These are phyloP conservation scores for Hipposideros larvatus DNA, from an alignment of 2,797 vertebrate species.

Conservation along the genomic window DNA sequence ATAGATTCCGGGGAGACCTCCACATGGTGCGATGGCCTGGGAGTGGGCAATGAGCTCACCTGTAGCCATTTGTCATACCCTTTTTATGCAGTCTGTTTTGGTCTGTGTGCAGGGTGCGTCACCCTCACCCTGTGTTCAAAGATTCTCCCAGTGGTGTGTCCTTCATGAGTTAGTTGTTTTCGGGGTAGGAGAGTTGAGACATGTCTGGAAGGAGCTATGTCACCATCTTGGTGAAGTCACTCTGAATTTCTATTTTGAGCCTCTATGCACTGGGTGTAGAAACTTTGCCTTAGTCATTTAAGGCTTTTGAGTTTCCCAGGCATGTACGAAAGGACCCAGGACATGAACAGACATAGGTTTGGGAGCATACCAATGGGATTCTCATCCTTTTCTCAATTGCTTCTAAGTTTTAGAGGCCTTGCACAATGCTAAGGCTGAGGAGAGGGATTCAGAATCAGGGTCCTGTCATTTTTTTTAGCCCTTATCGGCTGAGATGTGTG, in stretches of 20 bases:
- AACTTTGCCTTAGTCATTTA: background rate
- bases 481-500: background rate
- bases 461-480: constrained; percentile 29
- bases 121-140: background rate
- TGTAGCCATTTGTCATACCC: background rate
- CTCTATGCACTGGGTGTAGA: background rate
- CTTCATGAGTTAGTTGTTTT: background rate
- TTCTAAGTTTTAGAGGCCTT: background rate
- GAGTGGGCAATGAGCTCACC: background rate
- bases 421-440: background rate
- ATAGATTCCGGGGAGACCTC: background rate
- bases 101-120: background rate
- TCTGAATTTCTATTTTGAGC: background rate
- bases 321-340: background rate
- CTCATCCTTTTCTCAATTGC: background rate
- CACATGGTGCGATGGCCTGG: background rate
- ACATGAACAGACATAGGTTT: background rate
- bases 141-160: background rate
- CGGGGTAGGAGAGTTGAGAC: background rate
- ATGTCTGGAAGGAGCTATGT: background rate
- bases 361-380: background rate
- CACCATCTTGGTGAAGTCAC: background rate
- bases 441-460: background rate
- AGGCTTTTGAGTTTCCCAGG: constrained; percentile 9
- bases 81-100: background rate